A percentile compares a stretch with the other conserved stretches of the same genome.
Evolutionary conservation across 2,888 invertebrate species (phyloP).

Genomic region (Lepetodrilus schrolli): DNA sequence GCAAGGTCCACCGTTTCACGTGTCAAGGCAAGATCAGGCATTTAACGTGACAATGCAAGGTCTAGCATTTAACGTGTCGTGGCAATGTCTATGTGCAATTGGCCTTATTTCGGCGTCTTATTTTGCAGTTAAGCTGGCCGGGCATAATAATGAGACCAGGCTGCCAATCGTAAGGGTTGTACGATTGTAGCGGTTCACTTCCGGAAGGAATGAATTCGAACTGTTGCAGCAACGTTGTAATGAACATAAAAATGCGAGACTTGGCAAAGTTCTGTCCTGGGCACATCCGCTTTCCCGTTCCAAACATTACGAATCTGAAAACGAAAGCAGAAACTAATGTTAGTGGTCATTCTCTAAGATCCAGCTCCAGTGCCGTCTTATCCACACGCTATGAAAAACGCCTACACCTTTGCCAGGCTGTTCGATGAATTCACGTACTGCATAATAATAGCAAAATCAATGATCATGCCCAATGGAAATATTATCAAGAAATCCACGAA

Average conservation of each 20-base stretch:
- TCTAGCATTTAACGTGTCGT: neutral
- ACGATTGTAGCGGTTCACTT: neutral
- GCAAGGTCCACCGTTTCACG: too few relatives aligned
- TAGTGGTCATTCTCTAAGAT: too few relatives aligned
- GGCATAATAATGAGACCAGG: slow-evolving; percentile 10
- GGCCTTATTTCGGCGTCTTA: neutral
- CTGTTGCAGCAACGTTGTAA: neutral
- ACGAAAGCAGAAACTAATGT: neutral
- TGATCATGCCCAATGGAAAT: too few relatives aligned
- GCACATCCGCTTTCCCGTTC: neutral
- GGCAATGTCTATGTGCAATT: neutral
- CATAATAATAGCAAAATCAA: too few relatives aligned
- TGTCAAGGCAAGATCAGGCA: too few relatives aligned
- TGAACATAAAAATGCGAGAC: slow-evolving; percentile 14
- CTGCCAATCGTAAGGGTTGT: neutral
- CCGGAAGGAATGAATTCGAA: neutral
- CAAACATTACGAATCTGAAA: neutral
- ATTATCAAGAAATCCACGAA: too few relatives aligned
- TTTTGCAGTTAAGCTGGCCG: neutral
- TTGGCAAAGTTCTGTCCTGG: neutral
- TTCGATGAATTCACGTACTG: too few relatives aligned
- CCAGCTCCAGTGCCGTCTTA: too few relatives aligned
- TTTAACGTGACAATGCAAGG: too few relatives aligned
- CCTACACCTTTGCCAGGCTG: too few relatives aligned
- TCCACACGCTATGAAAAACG: too few relatives aligned